A percentile compares a stretch with the other conserved stretches of the same genome.
phyloP scores from a whole-genome alignment of 2,113 vertebrate genomes.

The Malurus cyaneus region DNA sequence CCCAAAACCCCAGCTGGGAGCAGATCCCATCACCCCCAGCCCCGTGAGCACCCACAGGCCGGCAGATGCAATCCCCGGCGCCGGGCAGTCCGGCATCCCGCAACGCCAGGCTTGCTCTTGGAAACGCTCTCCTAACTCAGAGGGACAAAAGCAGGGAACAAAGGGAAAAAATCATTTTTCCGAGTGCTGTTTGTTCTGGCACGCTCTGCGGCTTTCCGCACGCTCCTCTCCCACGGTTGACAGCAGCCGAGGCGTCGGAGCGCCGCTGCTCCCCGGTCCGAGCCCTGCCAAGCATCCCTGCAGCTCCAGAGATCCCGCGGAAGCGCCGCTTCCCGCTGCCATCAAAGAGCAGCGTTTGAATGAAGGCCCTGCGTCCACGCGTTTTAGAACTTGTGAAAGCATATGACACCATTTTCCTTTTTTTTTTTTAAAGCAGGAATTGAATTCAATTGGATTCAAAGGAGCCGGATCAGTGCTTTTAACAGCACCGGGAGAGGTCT shows the following conservation, averaged over 20 bases:
- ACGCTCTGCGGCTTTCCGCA: not conserved
- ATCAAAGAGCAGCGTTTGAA: constrained; percentile 20
- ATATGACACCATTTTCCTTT: not conserved
- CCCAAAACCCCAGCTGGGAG: not conserved
- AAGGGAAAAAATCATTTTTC: constrained; percentile 26
- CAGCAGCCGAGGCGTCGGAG: not conserved
- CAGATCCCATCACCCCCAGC: not conserved
- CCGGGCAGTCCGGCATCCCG: not conserved
- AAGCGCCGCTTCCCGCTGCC: constrained; percentile 47
- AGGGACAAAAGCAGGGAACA: constrained; percentile 41
- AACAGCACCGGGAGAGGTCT: not conserved
- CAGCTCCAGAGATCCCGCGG: not conserved
- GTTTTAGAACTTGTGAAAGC: not conserved
- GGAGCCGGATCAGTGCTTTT: not conserved
- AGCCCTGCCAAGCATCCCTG: constrained; percentile 16
- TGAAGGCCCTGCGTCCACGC: not conserved
- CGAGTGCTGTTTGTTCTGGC: constrained; percentile 53
- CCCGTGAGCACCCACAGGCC: accelerated
- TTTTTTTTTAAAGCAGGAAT: not conserved
- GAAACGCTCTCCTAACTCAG: not conserved
- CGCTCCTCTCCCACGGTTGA: not conserved
- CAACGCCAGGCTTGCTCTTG: not conserved
- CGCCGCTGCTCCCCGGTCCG: not conserved
- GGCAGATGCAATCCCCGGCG: not conserved
- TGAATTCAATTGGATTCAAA: not conserved